Evolutionary conservation across 2,888 invertebrate species (phyloP), one percentile per base, ranked within the genome.

Genomic region (Zygogramma bicolorata): DNA sequence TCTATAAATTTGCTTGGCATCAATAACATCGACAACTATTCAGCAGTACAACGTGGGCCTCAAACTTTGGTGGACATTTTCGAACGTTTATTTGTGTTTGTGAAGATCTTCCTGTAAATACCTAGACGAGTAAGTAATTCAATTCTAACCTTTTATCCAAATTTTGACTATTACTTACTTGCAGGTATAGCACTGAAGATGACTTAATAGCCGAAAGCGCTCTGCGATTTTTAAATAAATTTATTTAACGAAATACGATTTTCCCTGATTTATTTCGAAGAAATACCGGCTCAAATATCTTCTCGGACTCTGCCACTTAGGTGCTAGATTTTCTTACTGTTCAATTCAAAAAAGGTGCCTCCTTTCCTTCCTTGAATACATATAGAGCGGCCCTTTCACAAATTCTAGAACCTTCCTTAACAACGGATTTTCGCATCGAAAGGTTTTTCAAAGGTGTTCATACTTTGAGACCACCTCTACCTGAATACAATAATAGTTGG

Each of bases 401-500:
- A 18, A 38, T 66, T 4, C 22, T 67, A 40, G 42, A 18, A 20
- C 15, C 70, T 20, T 29, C 61, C 20, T 7, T 73, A 22, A 40
- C 57, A 27, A 10, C 65, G 4, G 63, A 71, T 34, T 18, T 38
- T 6, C 20, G 67, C 7, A 53, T 71, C 4, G 13, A 8, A 13
- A 38, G 67, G 22, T 67, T 71, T 61, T 73, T 73, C 27, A 71
- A 71, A 40, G 62, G 71, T 8, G 38, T 66, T 29, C 31, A 42
- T 58, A 29, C 20, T 13, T 29, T 73, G 5, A 66, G 73, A 58
- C 73, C 70, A 18, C 31, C 18, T 63, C n/a, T 18, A 53, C 74
- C 74, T 8, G 72, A 66, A 59, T 74, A 72, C 40, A 31, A 68
- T n/a, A 67, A 13, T 2, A 72, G 71, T 25, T 74, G 71, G 71